A percentile compares a stretch with the other conserved stretches of the same genome.
These are phyloP conservation scores for Cephalopterus ornatus DNA, from an alignment of 2,113 vertebrate genomes.

Conservation along the genomic window DNA sequence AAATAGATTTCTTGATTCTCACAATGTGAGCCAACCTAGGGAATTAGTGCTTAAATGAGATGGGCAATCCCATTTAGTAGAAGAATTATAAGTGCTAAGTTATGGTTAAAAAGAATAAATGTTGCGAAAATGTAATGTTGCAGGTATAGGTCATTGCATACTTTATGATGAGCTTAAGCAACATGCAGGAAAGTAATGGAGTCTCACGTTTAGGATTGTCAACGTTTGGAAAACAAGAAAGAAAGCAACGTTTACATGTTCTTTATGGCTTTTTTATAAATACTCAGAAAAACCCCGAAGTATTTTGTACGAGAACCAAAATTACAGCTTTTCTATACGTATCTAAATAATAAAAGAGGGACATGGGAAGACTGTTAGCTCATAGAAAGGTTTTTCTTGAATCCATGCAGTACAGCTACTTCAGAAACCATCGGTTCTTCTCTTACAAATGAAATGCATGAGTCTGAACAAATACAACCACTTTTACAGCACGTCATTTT, in stretches of 20 bases:
- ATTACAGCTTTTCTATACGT: neutral
- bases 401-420: neutral
- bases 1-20: neutral
- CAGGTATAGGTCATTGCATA: neutral
- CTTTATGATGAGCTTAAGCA: neutral
- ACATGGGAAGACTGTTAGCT: neutral
- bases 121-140: neutral
- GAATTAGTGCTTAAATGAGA: neutral
- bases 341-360: neutral
- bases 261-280: neutral
- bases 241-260: neutral
- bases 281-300: neutral
- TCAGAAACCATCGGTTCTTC: neutral
- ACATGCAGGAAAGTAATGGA: neutral
- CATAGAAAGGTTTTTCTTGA: neutral
- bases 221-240: neutral
- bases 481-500: neutral
- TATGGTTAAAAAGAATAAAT: neutral
- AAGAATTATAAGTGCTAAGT: neutral
- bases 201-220: neutral
- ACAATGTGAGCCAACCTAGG: neutral
- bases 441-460: neutral
- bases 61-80: neutral
- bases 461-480: neutral
- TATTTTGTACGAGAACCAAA: neutral